A percentile compares a stretch with the other conserved stretches of the same genome.
Evolutionary conservation across 2,113 vertebrate genomes (phyloP).

Genomic region (Monopterus albus): DNA sequence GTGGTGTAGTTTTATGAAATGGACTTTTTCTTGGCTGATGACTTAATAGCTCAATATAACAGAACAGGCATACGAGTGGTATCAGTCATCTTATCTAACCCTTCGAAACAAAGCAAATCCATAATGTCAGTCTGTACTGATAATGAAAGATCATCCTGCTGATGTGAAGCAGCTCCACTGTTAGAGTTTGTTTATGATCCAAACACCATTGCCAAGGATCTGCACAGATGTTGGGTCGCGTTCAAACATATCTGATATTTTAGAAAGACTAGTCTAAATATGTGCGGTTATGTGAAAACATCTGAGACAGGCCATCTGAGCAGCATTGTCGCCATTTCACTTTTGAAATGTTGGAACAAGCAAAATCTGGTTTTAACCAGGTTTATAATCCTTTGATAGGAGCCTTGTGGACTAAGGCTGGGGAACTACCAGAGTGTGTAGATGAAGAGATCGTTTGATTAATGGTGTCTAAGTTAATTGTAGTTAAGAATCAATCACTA

Average conservation of each 20-base stretch:
- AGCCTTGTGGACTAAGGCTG: not conserved
- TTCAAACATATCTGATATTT: conserved; percentile 26
- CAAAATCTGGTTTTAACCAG: not conserved
- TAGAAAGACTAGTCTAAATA: conserved; percentile 2
- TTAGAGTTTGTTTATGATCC: not conserved
- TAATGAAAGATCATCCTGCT: no score
- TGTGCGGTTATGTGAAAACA: not conserved
- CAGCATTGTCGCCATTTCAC: not conserved
- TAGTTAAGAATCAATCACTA: no score
- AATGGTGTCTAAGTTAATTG: not conserved
- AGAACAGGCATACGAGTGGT: no score
- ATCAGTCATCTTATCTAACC: no score
- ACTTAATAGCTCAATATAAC: no score
- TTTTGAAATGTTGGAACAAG: not conserved
- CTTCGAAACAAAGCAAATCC: no score
- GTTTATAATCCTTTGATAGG: not conserved
- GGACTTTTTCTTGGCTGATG: no score
- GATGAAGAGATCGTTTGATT: not conserved
- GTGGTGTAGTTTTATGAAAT: no score
- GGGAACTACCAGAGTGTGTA: not conserved
- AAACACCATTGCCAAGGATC: conserved; percentile 7
- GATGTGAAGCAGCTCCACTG: not conserved
- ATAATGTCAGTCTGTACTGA: no score
- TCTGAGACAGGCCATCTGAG: not conserved
- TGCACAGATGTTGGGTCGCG: conserved; percentile 1